Base-by-base conservation (phyloP, 2,113 vertebrate species). In the Dasyornis broadbenti region DNA sequence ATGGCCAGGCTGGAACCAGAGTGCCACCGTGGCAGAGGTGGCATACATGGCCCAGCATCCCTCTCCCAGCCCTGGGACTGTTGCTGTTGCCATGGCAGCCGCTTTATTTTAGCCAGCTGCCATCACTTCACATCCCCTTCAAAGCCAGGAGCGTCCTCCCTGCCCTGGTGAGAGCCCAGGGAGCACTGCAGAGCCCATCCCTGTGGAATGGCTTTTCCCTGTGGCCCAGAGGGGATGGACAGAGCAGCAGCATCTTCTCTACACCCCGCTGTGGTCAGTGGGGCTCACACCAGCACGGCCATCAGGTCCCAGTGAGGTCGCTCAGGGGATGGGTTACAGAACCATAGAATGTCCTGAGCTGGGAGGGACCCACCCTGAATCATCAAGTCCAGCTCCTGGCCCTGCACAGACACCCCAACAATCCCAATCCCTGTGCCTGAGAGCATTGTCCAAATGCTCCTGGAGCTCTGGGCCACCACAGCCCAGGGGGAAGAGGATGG, bases 31-130 rank as follows among this genome's bases (percentile, higher is more conserved):
- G 49, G 59, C 71, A 65, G 65, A 35, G 88, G 61, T 37, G 82
- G 45, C 82, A 70, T 49, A 35, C 31, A 1, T 0, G 0, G 75
- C 49, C 3, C 5, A 54, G 77, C 71, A 37, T 15, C 72, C 70
- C 37, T 71, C 42, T 82, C 35, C 50, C 1, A 3, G 60, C 60
- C 65, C 72, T 47, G 85, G 93, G 61, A 91, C 84, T 54, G 84
- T 35, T 52, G 61, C 44, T 1, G 94, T 95, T 94, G 94, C 93
- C 87, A 94, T 93, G 92, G 90, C 92, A 94, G 82, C 78, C 1
- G 0, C 28, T 76, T 82, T 64, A 64, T 79, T 85, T 82, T 53
- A 89, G 61, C 93, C 89, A 82, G 89, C 82, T 82, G 78, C 82
- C 73, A 59, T 70, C 82, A 19, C 65, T 79, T 70, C 30, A 1